phyloP scores from a whole-genome alignment of 2,797 vertebrate genomes.

The Natrix natrix region DNA sequence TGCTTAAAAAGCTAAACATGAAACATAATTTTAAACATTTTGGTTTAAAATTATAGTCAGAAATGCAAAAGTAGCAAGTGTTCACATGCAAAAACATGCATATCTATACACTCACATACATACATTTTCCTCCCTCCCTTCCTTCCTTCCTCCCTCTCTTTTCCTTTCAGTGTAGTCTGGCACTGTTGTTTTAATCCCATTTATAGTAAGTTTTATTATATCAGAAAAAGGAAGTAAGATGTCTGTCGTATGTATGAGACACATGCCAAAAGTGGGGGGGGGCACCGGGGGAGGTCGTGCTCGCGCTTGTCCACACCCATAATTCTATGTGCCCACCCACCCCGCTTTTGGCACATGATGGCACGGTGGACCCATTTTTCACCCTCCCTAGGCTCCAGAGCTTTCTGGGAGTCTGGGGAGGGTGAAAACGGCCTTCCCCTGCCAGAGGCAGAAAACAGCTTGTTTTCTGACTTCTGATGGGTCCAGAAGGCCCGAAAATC shows the following conservation, averaged over 20 bases:
- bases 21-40: background rate
- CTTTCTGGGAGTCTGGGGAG: too few relatives aligned
- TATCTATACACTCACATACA: background rate
- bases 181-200: background rate
- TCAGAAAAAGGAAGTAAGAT: background rate
- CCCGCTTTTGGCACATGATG: too few relatives aligned
- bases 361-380: too few relatives aligned
- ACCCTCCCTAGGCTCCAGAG: too few relatives aligned
- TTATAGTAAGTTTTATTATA: background rate
- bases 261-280: too few relatives aligned
- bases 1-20: background rate
- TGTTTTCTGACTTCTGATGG: too few relatives aligned
- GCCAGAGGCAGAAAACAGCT: too few relatives aligned
- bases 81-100: background rate
- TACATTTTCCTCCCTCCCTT: background rate
- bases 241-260: background rate
- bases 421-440: too few relatives aligned
- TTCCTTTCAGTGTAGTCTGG: background rate
- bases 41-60: background rate
- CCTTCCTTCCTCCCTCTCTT: background rate
- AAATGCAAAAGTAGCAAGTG: background rate
- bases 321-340: too few relatives aligned
- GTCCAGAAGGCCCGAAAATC: too few relatives aligned
- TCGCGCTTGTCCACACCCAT: too few relatives aligned
- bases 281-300: too few relatives aligned